Evolutionary conservation across 2,888 invertebrate species (phyloP), one percentile per base, ranked within the genome.

Genomic region (Cyclophora punctaria): DNA sequence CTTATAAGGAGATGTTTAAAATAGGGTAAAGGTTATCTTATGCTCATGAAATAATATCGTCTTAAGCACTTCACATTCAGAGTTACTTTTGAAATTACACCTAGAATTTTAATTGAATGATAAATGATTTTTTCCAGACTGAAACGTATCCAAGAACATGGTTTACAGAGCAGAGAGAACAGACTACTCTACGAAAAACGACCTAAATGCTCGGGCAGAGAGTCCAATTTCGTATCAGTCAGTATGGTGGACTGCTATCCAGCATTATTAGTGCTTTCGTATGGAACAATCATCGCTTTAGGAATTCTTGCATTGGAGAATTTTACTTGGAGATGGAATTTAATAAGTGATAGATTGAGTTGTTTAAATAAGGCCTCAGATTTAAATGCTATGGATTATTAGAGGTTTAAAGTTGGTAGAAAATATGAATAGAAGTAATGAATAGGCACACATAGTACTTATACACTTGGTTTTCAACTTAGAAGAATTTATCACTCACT

Each of bases 151-250:
- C 83, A 80, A 66, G 87, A 87, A 59, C 83, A 83, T 41, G 87
- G 93, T 0, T 67, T 94, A 2, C 92, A 93, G 61, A 77, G 80
- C 42, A 83, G 93, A 7, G 92, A 92, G 58, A 84, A 90, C 81
- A 65, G 70, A 45, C 75, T 90, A 46, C 76, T 93, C 35, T 93
- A 93, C 67, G 91, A 92, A 35, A 91, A 90, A 53, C 90, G 90
- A 61, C 93, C 94, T 0, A 81, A 80, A 56, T 94, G 93, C 61
- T 76, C 82, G 0, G 90, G 90, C 4, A 91, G 92, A 59, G 83
- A 80, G 41, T 89, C 90, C 0, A 87, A 81, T 57, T 93, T 93
- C 66, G 84, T 93, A 7, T 93, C 91, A 40, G 93, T 93, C 41
- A 91, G 92, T 57, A 84, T 92, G 69, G 89, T 92, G 1, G 92